Evolutionary conservation across 2,797 vertebrate genomes (phyloP).

Genomic region (Nyctibius grandis): DNA sequence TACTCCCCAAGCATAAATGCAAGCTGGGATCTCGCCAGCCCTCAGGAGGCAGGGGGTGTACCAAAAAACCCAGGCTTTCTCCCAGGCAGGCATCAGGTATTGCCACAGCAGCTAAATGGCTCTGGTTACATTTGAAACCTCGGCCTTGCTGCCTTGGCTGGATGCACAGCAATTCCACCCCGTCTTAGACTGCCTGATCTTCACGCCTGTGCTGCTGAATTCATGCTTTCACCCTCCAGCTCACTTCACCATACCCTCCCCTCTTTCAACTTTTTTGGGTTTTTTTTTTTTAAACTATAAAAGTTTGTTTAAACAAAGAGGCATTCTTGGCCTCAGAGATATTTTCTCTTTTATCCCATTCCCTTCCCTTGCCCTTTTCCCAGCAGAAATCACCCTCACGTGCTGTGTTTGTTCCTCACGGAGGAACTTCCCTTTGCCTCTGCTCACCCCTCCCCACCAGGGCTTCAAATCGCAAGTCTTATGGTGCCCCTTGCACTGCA

Average conservation of each 20-base stretch:
- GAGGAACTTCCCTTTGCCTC: not conserved
- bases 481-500: not conserved
- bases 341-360: not conserved
- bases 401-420: not conserved
- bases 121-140: not conserved
- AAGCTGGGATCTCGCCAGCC: not conserved
- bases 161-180: not conserved
- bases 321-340: not conserved
- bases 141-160: not conserved
- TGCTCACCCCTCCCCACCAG: not conserved
- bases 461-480: not conserved
- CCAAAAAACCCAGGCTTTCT: not conserved
- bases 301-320: not conserved
- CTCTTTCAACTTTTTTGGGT: not conserved
- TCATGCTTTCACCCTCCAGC: not conserved
- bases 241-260: not conserved
- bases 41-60: not conserved
- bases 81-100: not conserved
- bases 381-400: not conserved
- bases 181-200: not conserved
- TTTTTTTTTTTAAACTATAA: not conserved
- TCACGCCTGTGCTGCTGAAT: not conserved
- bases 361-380: not conserved
- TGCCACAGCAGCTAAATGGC: not conserved
- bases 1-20: fast-evolving